These are phyloP conservation scores for Percina caprodes DNA, from an alignment of 2,113 vertebrate species.

Conservation along the genomic window DNA sequence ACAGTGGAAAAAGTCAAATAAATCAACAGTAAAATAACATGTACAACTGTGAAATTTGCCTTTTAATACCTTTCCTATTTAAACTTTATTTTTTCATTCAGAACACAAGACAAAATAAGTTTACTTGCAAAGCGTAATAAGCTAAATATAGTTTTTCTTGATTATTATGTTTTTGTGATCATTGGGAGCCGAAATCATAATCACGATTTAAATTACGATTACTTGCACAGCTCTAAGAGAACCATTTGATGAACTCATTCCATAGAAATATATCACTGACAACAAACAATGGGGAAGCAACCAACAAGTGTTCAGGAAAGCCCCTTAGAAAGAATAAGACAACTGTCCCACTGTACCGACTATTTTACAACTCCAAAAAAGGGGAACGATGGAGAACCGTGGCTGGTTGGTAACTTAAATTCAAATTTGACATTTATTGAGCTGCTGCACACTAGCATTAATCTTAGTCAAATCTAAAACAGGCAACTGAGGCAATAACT, in stretches of 20 bases:
- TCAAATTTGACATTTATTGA: conserved; percentile 1
- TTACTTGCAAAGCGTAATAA: too few relatives aligned
- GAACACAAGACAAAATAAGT: too few relatives aligned
- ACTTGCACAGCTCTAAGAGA: too few relatives aligned
- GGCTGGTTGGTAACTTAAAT: background rate
- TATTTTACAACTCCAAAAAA: background rate
- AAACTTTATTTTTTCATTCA: too few relatives aligned
- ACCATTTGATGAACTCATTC: conserved; percentile 3
- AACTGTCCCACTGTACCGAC: background rate
- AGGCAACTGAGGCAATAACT: background rate
- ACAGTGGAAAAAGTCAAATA: too few relatives aligned
- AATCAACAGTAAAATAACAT: too few relatives aligned
- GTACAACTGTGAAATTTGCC: too few relatives aligned
- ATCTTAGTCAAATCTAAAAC: background rate
- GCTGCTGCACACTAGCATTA: background rate
- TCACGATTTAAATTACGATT: too few relatives aligned
- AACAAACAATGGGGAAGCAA: background rate
- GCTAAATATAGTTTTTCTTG: too few relatives aligned
- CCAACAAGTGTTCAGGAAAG: background rate
- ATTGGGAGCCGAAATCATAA: too few relatives aligned
- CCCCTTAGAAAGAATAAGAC: background rate
- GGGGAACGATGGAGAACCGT: background rate
- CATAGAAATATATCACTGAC: conserved; percentile 13
- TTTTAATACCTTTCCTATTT: too few relatives aligned
- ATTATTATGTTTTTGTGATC: too few relatives aligned